Percentiles rank a stretch among this genome's conserved stretches.
Conservation (phyloP, 2,113 vertebrate species). For the Colossoma macropomum region DNA sequence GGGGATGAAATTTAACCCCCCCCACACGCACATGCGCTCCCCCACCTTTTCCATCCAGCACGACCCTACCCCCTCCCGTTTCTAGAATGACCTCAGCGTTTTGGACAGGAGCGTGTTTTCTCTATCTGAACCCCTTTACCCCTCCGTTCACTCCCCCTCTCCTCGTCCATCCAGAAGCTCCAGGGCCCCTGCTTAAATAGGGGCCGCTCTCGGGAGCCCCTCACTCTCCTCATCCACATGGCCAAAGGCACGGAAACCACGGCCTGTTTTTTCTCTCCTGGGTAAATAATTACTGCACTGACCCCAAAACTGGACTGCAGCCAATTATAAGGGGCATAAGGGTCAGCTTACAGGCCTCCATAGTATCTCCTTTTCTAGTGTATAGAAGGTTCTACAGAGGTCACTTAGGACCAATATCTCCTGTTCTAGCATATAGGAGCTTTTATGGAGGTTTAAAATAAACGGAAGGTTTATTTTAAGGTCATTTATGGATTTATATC, state of each 20-base stretch:
- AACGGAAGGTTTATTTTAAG: too few species aligned
- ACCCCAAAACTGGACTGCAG: neutral
- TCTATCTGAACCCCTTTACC: conserved; percentile 44
- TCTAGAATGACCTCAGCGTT: conserved; percentile 27
- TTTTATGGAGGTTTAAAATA: too few species aligned
- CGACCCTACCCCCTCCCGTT: neutral
- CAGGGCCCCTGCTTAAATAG: conserved; percentile 22
- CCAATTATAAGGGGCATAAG: neutral
- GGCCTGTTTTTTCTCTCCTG: conserved; percentile 24
- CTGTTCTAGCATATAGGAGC: too few species aligned
- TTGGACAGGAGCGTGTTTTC: conserved; percentile 32
- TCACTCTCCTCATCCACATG: neutral
- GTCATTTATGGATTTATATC: too few species aligned
- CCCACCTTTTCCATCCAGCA: neutral
- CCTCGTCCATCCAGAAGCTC: conserved; percentile 9
- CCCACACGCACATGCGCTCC: neutral
- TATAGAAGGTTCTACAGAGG: too few species aligned
- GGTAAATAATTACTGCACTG: conserved; percentile 33
- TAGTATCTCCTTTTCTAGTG: too few species aligned
- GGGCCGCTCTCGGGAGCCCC: conserved; percentile 20
- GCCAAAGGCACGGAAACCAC: conserved; percentile 3
- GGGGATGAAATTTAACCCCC: neutral
- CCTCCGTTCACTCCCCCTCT: neutral
- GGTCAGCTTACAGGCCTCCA: neutral
- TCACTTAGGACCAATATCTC: too few species aligned